Percentiles rank a stretch among this genome's conserved stretches.
Evolutionary conservation across 2,888 invertebrate genomes (phyloP).

Genomic region (Arge pagana): DNA sequence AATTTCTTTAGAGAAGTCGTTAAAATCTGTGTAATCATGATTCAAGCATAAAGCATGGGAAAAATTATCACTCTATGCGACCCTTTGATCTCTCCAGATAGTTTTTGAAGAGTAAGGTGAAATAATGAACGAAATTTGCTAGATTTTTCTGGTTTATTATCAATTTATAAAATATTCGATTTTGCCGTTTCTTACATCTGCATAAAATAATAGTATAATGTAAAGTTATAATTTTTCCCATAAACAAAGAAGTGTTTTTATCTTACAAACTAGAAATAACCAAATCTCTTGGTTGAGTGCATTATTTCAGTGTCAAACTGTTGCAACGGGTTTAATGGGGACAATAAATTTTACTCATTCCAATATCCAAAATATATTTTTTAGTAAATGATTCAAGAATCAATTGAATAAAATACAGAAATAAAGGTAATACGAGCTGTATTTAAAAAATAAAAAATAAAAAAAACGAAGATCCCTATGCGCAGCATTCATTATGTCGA

Average conservation of each 20-base stretch:
- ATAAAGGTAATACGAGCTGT: no score
- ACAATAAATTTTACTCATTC: no score
- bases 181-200: conserved; percentile 10
- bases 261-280: no score
- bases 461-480: no score
- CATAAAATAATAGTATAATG: conserved; percentile 26
- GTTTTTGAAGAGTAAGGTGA: conserved; percentile 1
- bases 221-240: conserved; percentile 40
- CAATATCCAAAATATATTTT: no score
- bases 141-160: conserved; percentile 12
- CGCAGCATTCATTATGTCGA: no score
- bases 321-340: no score
- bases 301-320: no score
- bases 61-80: conserved; percentile 40
- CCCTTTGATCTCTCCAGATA: background rate
- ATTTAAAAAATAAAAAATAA: no score
- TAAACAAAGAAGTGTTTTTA: conserved; percentile 19
- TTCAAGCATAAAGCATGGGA: conserved; percentile 29
- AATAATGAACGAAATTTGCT: conserved; percentile 6
- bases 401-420: no score
- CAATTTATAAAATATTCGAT: conserved; percentile 16
- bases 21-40: background rate
- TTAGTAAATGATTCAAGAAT: no score
- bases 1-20: conserved; percentile 2
- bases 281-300: no score